phyloP scores from a whole-genome alignment of 2,797 vertebrate species.

The Chromobotia macracanthus region DNA sequence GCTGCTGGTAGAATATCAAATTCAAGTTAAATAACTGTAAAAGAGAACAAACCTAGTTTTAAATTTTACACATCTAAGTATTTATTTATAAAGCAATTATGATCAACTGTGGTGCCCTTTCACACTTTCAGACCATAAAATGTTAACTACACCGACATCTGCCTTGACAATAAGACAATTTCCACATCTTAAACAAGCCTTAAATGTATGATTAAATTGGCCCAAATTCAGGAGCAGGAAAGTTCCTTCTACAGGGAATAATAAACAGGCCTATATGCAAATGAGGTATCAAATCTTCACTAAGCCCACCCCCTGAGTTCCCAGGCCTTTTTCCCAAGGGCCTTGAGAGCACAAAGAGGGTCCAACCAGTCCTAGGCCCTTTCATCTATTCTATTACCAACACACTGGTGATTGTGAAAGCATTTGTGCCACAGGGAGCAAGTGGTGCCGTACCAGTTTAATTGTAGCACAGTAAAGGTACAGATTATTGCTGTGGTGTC shows the following conservation, averaged over 20 bases:
- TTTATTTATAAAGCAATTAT: background rate
- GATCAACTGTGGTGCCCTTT: background rate
- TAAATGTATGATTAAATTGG: slow-evolving; percentile 25
- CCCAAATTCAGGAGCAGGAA: slow-evolving; percentile 24
- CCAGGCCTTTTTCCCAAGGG: slow-evolving; percentile 31
- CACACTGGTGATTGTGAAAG: background rate
- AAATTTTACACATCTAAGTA: too few species aligned
- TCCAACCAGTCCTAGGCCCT: slow-evolving; percentile 1
- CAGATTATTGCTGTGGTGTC: background rate
- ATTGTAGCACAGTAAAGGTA: too few species aligned
- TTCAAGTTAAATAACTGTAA: too few species aligned
- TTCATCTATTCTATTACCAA: background rate
- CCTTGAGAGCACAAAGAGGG: background rate
- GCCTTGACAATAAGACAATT: background rate
- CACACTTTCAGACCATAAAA: background rate
- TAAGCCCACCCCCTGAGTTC: slow-evolving; percentile 28
- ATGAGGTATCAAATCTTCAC: slow-evolving; percentile 26
- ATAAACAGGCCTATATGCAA: slow-evolving; percentile 39
- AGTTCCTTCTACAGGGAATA: slow-evolving; percentile 14
- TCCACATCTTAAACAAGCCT: slow-evolving; percentile 9
- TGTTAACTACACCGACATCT: background rate
- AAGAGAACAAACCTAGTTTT: too few species aligned
- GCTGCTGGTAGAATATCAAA: too few species aligned
- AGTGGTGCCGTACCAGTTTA: too few species aligned
- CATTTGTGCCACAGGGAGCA: too few species aligned